Evolutionary conservation across 2,888 invertebrate genomes (phyloP).

Genomic region (Lamellibrachia columna): DNA sequence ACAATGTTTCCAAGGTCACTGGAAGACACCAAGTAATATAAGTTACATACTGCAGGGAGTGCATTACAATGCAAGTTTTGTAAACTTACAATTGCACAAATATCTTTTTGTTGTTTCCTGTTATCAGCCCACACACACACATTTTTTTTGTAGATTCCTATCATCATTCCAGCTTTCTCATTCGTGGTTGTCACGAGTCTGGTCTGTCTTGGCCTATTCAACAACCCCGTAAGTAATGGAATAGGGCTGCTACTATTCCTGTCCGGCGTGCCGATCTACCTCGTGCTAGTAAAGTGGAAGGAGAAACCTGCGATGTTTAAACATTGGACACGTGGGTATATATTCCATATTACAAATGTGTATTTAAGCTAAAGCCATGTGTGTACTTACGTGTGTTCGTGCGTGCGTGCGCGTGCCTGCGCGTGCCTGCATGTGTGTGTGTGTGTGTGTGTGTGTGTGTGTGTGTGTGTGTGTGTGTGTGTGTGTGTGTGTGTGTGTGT

Average conservation of each 20-base stretch:
- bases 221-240: constrained; percentile 81
- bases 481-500: neutral
- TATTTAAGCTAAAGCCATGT: neutral
- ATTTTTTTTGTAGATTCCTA: constrained; percentile 71
- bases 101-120: no score
- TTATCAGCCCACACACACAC: no score
- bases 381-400: neutral
- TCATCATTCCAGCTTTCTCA: constrained; percentile 81
- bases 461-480: neutral
- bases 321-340: neutral
- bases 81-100: no score
- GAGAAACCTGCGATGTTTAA: no score
- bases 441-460: neutral
- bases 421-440: neutral
- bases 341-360: neutral
- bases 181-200: constrained; percentile 81
- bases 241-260: constrained; percentile 82
- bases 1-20: no score
- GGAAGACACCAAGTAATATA: no score
- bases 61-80: no score
- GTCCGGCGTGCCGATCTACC: constrained; percentile 86
- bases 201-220: constrained; percentile 81
- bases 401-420: neutral
- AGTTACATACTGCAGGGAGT: no score
- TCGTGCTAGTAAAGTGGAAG: constrained; percentile 73